These are phyloP conservation scores for Spodoptera picta DNA, from an alignment of 2,888 invertebrate species.

Conservation along the genomic window DNA sequence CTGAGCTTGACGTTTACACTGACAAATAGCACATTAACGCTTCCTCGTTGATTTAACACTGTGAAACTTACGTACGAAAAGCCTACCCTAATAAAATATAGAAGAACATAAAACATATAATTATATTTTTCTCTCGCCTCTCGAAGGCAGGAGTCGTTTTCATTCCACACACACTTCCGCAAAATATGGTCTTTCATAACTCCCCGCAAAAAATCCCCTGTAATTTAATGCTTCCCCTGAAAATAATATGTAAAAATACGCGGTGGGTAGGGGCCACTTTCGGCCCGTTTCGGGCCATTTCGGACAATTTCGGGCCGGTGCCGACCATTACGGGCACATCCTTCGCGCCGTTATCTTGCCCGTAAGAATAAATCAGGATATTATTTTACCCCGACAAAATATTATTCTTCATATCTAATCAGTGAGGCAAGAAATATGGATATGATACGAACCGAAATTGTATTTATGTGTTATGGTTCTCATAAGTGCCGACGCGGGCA, in stretches of 20 bases:
- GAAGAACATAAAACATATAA: slow-evolving; percentile 73
- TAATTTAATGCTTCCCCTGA: slow-evolving; percentile 82
- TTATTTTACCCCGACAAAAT: slow-evolving; percentile 80
- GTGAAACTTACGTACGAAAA: slow-evolving; percentile 59
- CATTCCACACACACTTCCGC: slow-evolving; percentile 76
- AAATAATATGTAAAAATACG: slow-evolving; percentile 86
- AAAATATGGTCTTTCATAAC: slow-evolving; percentile 85
- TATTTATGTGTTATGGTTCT: slow-evolving; percentile 72
- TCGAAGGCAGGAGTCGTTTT: slow-evolving; percentile 75
- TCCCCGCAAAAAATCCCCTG: slow-evolving; percentile 75
- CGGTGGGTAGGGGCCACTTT: slow-evolving; percentile 71
- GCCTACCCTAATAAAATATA: slow-evolving; percentile 67
- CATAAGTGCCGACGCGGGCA: slow-evolving; percentile 51
- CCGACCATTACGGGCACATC: slow-evolving; percentile 79
- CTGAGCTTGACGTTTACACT: slow-evolving; percentile 46
- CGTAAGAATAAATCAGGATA: slow-evolving; percentile 82
- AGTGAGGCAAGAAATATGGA: slow-evolving; percentile 79
- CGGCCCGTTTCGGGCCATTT: slow-evolving; percentile 74
- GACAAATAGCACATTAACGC: slow-evolving; percentile 60
- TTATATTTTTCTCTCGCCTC: slow-evolving; percentile 75
- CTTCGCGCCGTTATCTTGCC: slow-evolving; percentile 79
- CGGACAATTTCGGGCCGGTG: slow-evolving; percentile 68
- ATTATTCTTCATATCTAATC: slow-evolving; percentile 86
- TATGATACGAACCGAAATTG: slow-evolving; percentile 67
- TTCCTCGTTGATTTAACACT: slow-evolving; percentile 59